Evolutionary conservation across 2,888 invertebrate species (phyloP).

Genomic region (Catocala fraxini): DNA sequence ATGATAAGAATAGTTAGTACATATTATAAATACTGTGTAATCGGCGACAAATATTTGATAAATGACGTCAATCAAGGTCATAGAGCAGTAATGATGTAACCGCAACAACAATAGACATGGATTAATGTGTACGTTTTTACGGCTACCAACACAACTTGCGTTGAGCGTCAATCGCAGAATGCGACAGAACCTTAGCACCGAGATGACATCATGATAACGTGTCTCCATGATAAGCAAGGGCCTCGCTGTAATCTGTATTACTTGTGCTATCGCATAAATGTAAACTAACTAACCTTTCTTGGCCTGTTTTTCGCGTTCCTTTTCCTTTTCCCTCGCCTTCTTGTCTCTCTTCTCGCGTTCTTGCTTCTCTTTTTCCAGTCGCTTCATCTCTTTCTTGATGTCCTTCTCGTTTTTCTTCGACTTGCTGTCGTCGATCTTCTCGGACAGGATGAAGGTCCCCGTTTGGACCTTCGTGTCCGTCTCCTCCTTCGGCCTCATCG

Average conservation of each 20-base stretch:
- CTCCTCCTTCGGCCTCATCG: conserved; percentile 83
- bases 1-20: conserved; percentile 28
- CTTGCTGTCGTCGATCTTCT: conserved; percentile 86
- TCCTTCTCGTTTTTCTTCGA: conserved; percentile 83
- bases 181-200: conserved; percentile 58
- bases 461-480: conserved; percentile 76
- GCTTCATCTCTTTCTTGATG: conserved; percentile 84
- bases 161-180: conserved; percentile 45
- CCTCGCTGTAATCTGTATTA: conserved; percentile 26
- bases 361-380: conserved; percentile 82
- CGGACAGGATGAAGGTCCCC: conserved; percentile 87
- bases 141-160: conserved; percentile 59
- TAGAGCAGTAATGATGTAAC: conserved; percentile 70
- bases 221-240: conserved; percentile 34
- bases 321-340: conserved; percentile 85
- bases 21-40: conserved; percentile 55
- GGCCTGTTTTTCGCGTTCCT: conserved; percentile 79
- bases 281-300: conserved; percentile 73
- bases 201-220: conserved; percentile 75
- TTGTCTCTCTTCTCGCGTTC: conserved; percentile 84
- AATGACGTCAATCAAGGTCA: conserved; percentile 73
- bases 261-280: conserved; percentile 21
- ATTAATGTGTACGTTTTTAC: conserved; percentile 61
- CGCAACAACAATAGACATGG: conserved; percentile 65
- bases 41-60: conserved; percentile 67